Evolutionary conservation across 2,113 vertebrate species (phyloP), one percentile per base, ranked within the genome.

Genomic region (Nannospalax galili): DNA sequence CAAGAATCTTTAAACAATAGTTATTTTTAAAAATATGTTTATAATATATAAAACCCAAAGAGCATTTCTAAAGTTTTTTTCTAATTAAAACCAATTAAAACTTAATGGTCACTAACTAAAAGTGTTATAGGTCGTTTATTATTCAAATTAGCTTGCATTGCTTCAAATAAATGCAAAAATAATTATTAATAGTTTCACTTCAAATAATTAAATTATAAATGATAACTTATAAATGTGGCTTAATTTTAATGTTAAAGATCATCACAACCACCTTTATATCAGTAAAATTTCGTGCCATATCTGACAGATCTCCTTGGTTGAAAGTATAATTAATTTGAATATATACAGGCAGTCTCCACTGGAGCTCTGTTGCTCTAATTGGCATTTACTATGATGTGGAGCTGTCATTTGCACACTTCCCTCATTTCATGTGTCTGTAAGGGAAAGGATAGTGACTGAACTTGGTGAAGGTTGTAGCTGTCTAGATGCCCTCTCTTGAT

Each of bases 31-130:
- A 72, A 37, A 32, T 35, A 37, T n/a, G 5, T 67, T 94, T 82
- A 37, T 42, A 81, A 75, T 60, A 87, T 8, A 67, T 58, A 52
- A 60, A 35, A 75, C 3, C n/a, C 37, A 32, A 78, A 52, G 35
- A 35, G 26, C 77, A 79, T 73, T 93, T 88, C 73, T 32, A 95
- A 90, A 17, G 20, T n/a, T 70, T 67, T 81, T 94, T 88, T 40
- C 35, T 62, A 95, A 89, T 74, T 73, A 14, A 69, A 81, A 69
- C 35, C n/a, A 82, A 52, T 80, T 82, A 70, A 77, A 93, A 82
- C 82, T 90, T 81, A 86, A 75, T 95, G 70, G 82, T 15, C 15
- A 78, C 14, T 70, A 64, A 70, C 20, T 60, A 81, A 93, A 64
- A 37, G 1, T 7, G 62, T 20, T 72, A 10, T 32, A 81, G 4